Percentiles rank a stretch among this genome's conserved stretches.
phyloP scores from a whole-genome alignment of 2,113 vertebrate genomes.

The Tauraco erythrolophus region DNA sequence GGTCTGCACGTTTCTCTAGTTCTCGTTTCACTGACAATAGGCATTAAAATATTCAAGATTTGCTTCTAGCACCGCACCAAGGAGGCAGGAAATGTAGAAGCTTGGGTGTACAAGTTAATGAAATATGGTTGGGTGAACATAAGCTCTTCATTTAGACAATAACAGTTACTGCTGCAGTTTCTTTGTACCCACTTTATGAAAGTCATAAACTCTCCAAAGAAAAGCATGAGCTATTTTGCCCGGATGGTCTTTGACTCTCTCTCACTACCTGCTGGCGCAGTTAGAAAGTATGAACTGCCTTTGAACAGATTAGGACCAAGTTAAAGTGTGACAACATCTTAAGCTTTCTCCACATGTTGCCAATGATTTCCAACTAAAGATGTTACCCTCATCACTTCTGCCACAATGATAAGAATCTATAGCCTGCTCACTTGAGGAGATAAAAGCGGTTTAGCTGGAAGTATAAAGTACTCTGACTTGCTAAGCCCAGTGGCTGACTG shows the following conservation, averaged over 20 bases:
- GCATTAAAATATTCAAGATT: constrained; percentile 20
- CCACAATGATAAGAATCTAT: constrained; percentile 81
- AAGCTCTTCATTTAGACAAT: constrained; percentile 71
- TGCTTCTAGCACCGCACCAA: background rate
- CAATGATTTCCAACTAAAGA: constrained; percentile 84
- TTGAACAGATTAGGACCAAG: constrained; percentile 87
- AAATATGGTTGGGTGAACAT: constrained; percentile 70
- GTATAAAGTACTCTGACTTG: constrained; percentile 50
- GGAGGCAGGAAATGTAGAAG: constrained; percentile 55
- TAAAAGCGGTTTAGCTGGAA: constrained; percentile 73
- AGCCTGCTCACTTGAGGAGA: constrained; percentile 72
- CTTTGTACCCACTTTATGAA: constrained; percentile 68
- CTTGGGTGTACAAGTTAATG: constrained; percentile 66
- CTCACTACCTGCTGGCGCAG: constrained; percentile 70
- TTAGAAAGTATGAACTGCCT: constrained; percentile 79
- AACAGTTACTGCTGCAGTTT: constrained; percentile 38
- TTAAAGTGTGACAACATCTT: constrained; percentile 92
- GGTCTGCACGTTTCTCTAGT: background rate
- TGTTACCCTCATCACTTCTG: constrained; percentile 82
- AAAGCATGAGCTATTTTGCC: constrained; percentile 43
- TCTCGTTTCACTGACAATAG: background rate
- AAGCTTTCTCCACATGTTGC: constrained; percentile 86
- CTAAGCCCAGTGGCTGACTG: constrained; percentile 72
- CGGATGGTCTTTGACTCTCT: constrained; percentile 57
- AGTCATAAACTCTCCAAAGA: constrained; percentile 70